Evolutionary conservation across 2,888 invertebrate species (phyloP).

Genomic region (Nomada lathburiana): DNA sequence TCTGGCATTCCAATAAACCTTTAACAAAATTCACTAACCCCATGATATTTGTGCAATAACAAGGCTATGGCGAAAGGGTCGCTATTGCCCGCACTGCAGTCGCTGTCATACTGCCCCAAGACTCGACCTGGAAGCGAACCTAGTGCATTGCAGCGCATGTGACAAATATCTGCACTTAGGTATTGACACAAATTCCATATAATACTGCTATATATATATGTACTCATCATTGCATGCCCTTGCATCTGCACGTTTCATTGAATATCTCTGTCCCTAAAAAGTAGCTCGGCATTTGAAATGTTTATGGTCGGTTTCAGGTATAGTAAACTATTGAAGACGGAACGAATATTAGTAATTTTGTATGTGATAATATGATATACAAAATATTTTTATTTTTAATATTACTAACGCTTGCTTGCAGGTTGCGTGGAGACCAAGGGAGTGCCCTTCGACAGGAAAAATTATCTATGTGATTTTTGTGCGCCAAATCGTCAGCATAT

Average conservation of each 20-base stretch:
- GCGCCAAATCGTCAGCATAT: conserved; percentile 77
- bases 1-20: conserved; percentile 25
- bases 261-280: conserved; percentile 7
- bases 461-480: conserved; percentile 82
- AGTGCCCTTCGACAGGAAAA: conserved; percentile 79
- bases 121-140: conserved; percentile 87
- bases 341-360: background rate
- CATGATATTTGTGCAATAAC: conserved; percentile 78
- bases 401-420: conserved; percentile 64
- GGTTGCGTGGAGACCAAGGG: conserved; percentile 83
- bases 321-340: background rate
- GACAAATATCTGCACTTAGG: conserved; percentile 86
- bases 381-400: background rate
- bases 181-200: conserved; percentile 81
- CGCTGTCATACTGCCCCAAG: conserved; percentile 89
- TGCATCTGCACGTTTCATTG: conserved; percentile 59
- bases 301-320: conserved; percentile 36
- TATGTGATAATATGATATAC: background rate
- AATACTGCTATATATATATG: conserved; percentile 60
- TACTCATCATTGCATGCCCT: conserved; percentile 63
- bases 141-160: conserved; percentile 85
- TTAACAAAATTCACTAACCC: conserved; percentile 76
- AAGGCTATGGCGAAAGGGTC: conserved; percentile 90
- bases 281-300: background rate
- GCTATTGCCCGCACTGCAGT: conserved; percentile 90